Evolutionary conservation across 37 sponge, comb jelly and placozoan genomes (phyloP), one percentile per base, ranked within the genome.

Genomic region (Haliclona indistincta): DNA sequence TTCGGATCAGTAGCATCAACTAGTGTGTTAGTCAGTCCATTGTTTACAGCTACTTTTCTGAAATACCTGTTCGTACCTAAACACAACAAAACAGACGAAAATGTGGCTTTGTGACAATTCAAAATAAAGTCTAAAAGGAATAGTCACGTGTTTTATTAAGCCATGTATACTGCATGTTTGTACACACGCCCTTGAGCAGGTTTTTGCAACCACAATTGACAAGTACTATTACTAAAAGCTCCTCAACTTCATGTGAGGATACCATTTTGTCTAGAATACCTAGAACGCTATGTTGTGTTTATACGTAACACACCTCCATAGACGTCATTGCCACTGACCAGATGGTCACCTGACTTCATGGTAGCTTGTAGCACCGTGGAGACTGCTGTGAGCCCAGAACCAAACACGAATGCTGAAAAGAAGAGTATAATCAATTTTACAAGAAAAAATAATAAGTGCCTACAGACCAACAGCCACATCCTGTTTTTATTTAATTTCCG

Each of bases 61-160:
- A 95, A 95, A 36, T 86, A 94, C 20, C 95, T 40, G 70, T 86
- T 86, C 23, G 94, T 97, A 6, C 97, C 91, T 90, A 73, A n/a
- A 29, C 15, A 25, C 30, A 49, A 68, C 40, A 67, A 38, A 63
- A 43, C 30, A 1, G 44, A 0, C 10, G 51, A 76, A 2, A 23
- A 32, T 38, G 33, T 33, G 64, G 26, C 4, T 2, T n/a, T 51
- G 28, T 13, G 2, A 3, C n/a, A 20, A 53, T 23, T 2, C 30
- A 10, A 38, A 66, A 19, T 38, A 38, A 66, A 38, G n/a, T 5
- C 62, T 26, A 22, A 60, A 22, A 8, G 62, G 62, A n/a, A n/a
- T n/a, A n/a, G n/a, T n/a, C n/a, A n/a, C n/a, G n/a, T n/a, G n/a
- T n/a, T n/a, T n/a, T n/a, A n/a, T n/a, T n/a, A n/a, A n/a, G n/a